A percentile compares a stretch with the other conserved stretches of the same genome.
Conservation (phyloP, 1,140 invertebrate species). For the Eupeodes corollae region DNA sequence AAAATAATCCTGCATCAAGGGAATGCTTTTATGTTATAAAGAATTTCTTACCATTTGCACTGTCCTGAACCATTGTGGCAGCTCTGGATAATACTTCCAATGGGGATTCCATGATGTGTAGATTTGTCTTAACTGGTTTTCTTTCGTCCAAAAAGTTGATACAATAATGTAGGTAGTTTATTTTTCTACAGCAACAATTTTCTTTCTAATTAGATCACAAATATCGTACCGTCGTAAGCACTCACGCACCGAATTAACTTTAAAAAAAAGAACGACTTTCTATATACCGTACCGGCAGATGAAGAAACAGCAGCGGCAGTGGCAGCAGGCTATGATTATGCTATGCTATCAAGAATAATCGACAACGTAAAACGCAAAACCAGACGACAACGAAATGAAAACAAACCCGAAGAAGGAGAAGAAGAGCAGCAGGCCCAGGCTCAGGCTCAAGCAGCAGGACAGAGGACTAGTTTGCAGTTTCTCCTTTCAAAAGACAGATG, state of each 20-base stretch:
- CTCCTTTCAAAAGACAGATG: background rate
- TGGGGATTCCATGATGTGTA: constrained; percentile 58
- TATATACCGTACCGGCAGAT: too few relatives aligned
- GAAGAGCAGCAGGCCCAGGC: background rate
- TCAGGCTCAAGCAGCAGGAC: too few relatives aligned
- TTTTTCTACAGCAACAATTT: too few relatives aligned
- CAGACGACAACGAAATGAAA: background rate
- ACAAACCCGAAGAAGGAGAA: background rate
- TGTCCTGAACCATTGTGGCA: constrained; percentile 80
- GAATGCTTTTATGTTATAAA: too few relatives aligned
- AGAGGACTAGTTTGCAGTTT: background rate
- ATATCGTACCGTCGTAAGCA: too few relatives aligned
- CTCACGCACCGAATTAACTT: too few relatives aligned
- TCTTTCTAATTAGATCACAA: too few relatives aligned
- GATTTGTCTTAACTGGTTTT: background rate
- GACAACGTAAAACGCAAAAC: background rate
- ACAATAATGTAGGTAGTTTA: too few relatives aligned
- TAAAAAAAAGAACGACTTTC: too few relatives aligned
- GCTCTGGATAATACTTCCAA: constrained; percentile 79
- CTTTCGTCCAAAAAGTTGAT: too few relatives aligned
- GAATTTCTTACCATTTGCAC: constrained; percentile 41
- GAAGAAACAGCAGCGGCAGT: too few relatives aligned
- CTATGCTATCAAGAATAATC: background rate
- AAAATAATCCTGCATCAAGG: too few relatives aligned
- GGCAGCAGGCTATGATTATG: background rate